A percentile compares a stretch with the other conserved stretches of the same genome.
Conservation (phyloP, 2,888 invertebrate species). For the Pandemis heparana region DNA sequence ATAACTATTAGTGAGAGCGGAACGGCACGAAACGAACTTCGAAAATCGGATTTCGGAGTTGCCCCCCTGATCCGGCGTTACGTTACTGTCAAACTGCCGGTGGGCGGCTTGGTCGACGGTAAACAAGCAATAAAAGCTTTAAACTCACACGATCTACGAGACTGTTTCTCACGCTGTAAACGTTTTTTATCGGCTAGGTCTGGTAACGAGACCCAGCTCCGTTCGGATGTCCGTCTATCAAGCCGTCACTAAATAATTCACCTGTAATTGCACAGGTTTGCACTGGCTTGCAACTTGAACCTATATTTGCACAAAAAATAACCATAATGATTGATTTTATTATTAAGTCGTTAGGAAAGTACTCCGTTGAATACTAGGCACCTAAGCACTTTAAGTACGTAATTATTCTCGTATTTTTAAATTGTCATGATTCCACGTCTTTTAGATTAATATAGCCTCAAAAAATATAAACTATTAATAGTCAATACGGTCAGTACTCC, state of each 20-base stretch:
- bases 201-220: slow-evolving; percentile 31
- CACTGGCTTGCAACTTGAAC: slow-evolving; percentile 11
- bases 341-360: not conserved
- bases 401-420: too few species aligned
- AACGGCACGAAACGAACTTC: too few species aligned
- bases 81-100: not conserved
- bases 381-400: too few species aligned
- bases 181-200: slow-evolving; percentile 3
- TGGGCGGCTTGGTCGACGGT: not conserved
- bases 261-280: slow-evolving; percentile 20
- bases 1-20: too few species aligned
- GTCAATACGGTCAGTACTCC: too few species aligned
- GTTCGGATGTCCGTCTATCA: slow-evolving; percentile 34
- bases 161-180: slow-evolving; percentile 48
- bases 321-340: not conserved
- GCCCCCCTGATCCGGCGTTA: not conserved
- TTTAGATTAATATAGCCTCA: too few species aligned
- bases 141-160: not conserved
- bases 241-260: slow-evolving; percentile 27
- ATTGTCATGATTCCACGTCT: too few species aligned
- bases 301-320: slow-evolving; percentile 8
- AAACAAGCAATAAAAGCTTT: not conserved
- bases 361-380: too few species aligned
- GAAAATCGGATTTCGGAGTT: too few species aligned
- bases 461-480: too few species aligned